Evolutionary conservation across 2,113 vertebrate species (phyloP), one percentile per base, ranked within the genome.

Genomic region (Trogon surrucura): DNA sequence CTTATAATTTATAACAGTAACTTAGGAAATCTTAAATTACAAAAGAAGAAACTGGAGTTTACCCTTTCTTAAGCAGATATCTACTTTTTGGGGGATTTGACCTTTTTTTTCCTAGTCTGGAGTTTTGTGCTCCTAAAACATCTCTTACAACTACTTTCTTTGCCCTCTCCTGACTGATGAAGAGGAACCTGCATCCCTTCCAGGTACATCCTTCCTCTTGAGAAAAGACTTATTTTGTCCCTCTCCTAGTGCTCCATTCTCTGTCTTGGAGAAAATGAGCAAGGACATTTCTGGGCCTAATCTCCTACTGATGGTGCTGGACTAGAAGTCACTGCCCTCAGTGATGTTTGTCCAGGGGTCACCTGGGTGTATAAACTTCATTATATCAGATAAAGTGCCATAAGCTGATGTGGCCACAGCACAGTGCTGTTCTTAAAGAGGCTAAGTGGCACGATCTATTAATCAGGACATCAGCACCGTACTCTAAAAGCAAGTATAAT

Each of bases 131-230:
- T 73, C 38, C 41, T 57, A 18, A 85, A 80, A 67, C 5, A 26
- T 5, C 3, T n/a, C 77, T 41, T 61, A 38, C 13, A 85, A 36
- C 19, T 34, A n/a, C 50, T 85, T 89, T 41, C 3, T 34, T 81
- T 67, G 58, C 3, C 9, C 16, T 1, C 0, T 16, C 11, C 32
- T 72, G 20, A 50, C 23, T 30, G 65, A 4, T 1, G 3, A 61
- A n/a, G 3, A 8, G 30, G 11, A 80, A 44, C 5, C 4, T 19
- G 6, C 6, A 13, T 27, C 67, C n/a, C 38, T 58, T 50, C 20
- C 30, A n/a, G 3, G 7, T n/a, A 6, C 1, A 1, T 65, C 29
- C 12, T 78, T 7, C 41, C 34, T 73, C 41, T 53, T 56, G 1
- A 53, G 50, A 56, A 78, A 41, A 48, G 9, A 10, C 3, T 41